Evolutionary conservation across 2,113 vertebrate species (phyloP).

Genomic region (Microtus pennsylvanicus): DNA sequence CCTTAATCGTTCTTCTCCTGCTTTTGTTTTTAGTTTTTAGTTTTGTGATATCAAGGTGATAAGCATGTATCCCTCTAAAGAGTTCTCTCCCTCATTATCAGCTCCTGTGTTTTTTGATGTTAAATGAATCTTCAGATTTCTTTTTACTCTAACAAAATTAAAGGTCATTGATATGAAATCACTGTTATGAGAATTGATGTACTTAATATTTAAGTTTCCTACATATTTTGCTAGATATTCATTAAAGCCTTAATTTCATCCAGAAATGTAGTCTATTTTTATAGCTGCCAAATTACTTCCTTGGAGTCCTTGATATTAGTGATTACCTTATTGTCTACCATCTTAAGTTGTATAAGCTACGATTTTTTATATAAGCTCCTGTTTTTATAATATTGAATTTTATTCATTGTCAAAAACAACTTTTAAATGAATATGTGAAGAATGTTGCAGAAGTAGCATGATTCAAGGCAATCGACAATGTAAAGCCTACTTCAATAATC

Average conservation of each 20-base stretch:
- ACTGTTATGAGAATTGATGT: slow-evolving; percentile 14
- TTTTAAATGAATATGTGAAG: neutral
- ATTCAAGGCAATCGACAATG: neutral
- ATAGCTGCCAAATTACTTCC: neutral
- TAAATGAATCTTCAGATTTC: slow-evolving; percentile 23
- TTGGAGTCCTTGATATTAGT: neutral
- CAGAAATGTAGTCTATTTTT: slow-evolving; percentile 20
- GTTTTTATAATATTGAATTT: neutral
- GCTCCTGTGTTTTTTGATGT: neutral
- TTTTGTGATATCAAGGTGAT: slow-evolving; percentile 17
- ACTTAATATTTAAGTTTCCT: neutral
- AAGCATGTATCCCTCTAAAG: neutral
- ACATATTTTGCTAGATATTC: slow-evolving; percentile 3
- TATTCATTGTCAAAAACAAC: slow-evolving; percentile 15
- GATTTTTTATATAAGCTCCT: slow-evolving; percentile 2
- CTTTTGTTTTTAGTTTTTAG: neutral
- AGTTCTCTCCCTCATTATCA: neutral
- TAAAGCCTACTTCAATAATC: neutral
- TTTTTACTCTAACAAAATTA: neutral
- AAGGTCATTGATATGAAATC: neutral
- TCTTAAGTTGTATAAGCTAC: neutral
- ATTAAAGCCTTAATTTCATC: slow-evolving; percentile 32
- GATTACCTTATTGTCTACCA: slow-evolving; percentile 38
- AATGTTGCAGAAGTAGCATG: neutral
- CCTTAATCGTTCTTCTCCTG: neutral